A percentile compares a stretch with the other conserved stretches of the same genome.
Conservation (phyloP, 2,797 vertebrate genomes). For the Rachycentron canadum region DNA sequence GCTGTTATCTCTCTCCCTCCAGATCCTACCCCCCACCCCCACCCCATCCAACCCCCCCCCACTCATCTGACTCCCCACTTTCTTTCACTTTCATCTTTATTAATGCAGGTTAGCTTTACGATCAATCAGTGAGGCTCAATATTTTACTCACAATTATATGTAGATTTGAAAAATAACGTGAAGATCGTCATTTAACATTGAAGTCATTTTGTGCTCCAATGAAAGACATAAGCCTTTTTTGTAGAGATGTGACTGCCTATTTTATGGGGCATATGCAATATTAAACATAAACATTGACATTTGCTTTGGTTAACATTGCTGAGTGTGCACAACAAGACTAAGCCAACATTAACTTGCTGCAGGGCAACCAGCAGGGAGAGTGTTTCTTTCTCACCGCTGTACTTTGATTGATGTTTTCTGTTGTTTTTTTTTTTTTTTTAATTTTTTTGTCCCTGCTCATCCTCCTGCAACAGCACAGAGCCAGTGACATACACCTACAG, state of each 20-base stretch:
- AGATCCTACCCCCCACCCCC: conserved; percentile 51
- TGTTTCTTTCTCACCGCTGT: too few relatives aligned
- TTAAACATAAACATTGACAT: neutral
- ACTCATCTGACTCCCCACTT: neutral
- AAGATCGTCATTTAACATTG: neutral
- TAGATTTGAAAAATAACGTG: neutral
- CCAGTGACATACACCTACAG: neutral
- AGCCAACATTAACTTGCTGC: too few relatives aligned
- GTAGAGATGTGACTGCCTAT: too few relatives aligned
- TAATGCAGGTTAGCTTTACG: conserved; percentile 14
- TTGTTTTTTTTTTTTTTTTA: too few relatives aligned
- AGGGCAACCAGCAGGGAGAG: too few relatives aligned
- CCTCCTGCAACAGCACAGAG: too few relatives aligned
- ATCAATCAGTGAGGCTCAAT: neutral
- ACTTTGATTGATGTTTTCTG: too few relatives aligned
- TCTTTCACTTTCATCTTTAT: conserved; percentile 16
- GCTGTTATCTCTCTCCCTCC: conserved; percentile 72
- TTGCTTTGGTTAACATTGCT: neutral
- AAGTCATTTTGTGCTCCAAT: neutral
- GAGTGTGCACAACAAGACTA: too few relatives aligned
- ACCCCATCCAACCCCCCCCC: neutral
- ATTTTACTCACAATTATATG: conserved; percentile 9
- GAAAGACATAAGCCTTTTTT: neutral
- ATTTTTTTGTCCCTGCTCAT: too few relatives aligned
- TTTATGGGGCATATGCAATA: neutral